These are phyloP conservation scores for Colinus virginianus DNA, from an alignment of 2,113 vertebrate species.

Conservation along the genomic window DNA sequence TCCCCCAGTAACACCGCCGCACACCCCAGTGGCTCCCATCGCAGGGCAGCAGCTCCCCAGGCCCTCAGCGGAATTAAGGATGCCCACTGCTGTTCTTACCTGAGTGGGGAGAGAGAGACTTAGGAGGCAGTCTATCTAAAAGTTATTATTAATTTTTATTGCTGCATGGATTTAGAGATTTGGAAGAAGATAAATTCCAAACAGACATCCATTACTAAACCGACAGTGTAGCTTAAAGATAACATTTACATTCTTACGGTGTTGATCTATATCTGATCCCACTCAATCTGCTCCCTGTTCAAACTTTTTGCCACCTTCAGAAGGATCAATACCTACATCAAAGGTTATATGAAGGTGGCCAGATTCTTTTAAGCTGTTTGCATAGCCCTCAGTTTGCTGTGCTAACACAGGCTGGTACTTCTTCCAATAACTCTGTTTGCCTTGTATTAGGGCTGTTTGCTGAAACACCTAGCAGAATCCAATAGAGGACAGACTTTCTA, in stretches of 20 bases:
- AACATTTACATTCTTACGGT: constrained; percentile 79
- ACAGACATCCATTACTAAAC: constrained; percentile 57
- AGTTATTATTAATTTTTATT: constrained; percentile 74
- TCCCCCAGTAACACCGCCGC: not conserved
- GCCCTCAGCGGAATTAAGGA: not conserved
- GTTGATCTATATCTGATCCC: constrained; percentile 69
- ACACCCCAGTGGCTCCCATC: too few species aligned
- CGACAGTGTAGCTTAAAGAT: constrained; percentile 74
- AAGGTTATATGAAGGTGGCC: constrained; percentile 87
- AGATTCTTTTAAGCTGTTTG: constrained; percentile 91
- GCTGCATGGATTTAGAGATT: constrained; percentile 67
- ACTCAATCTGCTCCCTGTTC: constrained; percentile 66
- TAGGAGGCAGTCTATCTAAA: constrained; percentile 12
- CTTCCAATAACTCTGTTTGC: constrained; percentile 92
- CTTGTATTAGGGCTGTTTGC: constrained; percentile 87
- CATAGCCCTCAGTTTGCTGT: constrained; percentile 87
- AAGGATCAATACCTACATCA: constrained; percentile 88
- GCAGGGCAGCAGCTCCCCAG: not conserved
- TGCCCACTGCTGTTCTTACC: not conserved
- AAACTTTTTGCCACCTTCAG: constrained; percentile 75
- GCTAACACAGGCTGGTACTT: constrained; percentile 85
- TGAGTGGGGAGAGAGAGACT: not conserved
- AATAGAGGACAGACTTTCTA: constrained; percentile 82
- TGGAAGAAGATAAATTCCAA: constrained; percentile 77
- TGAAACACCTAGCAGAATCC: constrained; percentile 84